Base-by-base conservation (phyloP, 2,888 invertebrate species). In the Melieria picta region DNA sequence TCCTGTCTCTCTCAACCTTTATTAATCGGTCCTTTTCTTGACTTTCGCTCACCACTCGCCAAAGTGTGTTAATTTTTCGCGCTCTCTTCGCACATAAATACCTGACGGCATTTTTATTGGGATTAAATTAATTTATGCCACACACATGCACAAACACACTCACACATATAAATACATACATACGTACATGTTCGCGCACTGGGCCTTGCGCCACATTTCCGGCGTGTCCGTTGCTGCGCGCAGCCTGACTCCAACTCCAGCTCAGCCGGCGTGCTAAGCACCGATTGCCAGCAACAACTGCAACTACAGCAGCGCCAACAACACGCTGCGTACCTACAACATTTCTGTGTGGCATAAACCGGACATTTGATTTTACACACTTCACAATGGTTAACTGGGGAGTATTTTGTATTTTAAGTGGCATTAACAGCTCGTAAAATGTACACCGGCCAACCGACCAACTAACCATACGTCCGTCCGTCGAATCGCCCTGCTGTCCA, bases 311-410 rank as follows among this genome's bases (percentile, higher is more conserved):
- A 73, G 50, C 65, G 50, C 13, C 48, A 62, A 52, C 68, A 56
- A 57, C 72, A 46, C 16, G 30, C 30, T 30, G 30, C 30, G 30
- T 30, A 30, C 30, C 30, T 62, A 72, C 4, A n/a, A 50, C 45
- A 57, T 52, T 48, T 64, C 57, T 52, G 57, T 56, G 63, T 62
- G 48, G 58, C 62, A 42, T 72, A 73, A 75, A 73, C 76, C 72
- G 74, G 74, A 74, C 77, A 73, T 82, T 80, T 82, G 81, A 83
- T 81, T 82, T 81, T 80, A 79, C 80, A 80, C 83, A 78, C 79
- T 79, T 79, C 73, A 77, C 79, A 79, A 84, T 82, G 80, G 80
- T 80, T 83, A 82, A 81, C 84, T 83, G 79, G 83, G 84, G 83
- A 84, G 82, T 80, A 83, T 83, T 83, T 83, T 82, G 80, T 80